These are phyloP conservation scores for Micrasema longulum DNA, from an alignment of 1,140 invertebrate genomes.

Conservation along the genomic window DNA sequence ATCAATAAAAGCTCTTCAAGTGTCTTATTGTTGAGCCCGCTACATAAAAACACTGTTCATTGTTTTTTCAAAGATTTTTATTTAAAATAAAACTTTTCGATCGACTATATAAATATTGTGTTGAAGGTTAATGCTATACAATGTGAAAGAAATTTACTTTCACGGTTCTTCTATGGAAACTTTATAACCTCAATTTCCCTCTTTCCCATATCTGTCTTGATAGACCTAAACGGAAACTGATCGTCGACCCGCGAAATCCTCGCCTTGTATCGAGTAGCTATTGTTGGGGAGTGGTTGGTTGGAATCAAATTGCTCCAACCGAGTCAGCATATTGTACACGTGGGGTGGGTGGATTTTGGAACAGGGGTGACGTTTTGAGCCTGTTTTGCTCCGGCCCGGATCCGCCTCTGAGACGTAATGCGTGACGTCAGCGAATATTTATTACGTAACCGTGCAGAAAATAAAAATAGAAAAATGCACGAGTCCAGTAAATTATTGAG, in stretches of 20 bases:
- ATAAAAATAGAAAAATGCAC: neutral
- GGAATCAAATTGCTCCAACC: slow-evolving; percentile 45
- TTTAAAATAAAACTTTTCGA: no score
- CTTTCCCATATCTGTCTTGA: neutral
- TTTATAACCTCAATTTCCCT: slow-evolving; percentile 2
- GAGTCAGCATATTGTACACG: slow-evolving; percentile 54
- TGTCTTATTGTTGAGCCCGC: no score
- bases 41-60: no score
- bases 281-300: slow-evolving; percentile 41
- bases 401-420: slow-evolving; percentile 28
- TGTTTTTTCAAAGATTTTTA: no score
- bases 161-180: neutral
- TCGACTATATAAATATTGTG: no score
- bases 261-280: slow-evolving; percentile 52
- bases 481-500: neutral
- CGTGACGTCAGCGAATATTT: slow-evolving; percentile 39
- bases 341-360: neutral
- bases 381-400: slow-evolving; percentile 28
- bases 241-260: slow-evolving; percentile 25
- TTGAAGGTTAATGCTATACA: no score
- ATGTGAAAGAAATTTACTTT: no score
- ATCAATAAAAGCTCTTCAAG: no score
- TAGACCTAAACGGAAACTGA: neutral
- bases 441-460: slow-evolving; percentile 5
- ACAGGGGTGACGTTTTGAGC: slow-evolving; percentile 12